These are phyloP conservation scores for Lysandra coridon DNA, from an alignment of 2,888 invertebrate genomes.

Conservation along the genomic window DNA sequence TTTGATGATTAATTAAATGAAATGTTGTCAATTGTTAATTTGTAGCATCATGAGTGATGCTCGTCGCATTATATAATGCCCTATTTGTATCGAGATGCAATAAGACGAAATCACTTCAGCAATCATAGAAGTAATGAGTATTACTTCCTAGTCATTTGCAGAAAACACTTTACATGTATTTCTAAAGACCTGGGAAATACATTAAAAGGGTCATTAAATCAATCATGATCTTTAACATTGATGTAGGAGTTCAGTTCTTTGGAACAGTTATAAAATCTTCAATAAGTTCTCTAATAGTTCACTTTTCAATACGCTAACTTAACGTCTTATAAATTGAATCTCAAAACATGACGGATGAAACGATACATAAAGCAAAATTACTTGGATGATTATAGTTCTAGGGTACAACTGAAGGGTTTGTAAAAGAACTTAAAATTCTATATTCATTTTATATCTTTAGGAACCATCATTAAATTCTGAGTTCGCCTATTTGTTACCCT, in stretches of 20 bases:
- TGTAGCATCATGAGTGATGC: slow-evolving; percentile 25
- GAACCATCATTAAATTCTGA: neutral
- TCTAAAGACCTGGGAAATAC: slow-evolving; percentile 11
- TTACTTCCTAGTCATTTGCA: slow-evolving; percentile 17
- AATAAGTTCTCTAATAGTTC: neutral
- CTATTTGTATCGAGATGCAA: slow-evolving; percentile 24
- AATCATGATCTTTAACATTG: slow-evolving; percentile 4
- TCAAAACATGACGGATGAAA: no score
- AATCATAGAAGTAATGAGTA: neutral
- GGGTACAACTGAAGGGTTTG: neutral
- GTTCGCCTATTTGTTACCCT: neutral
- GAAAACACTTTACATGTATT: slow-evolving; percentile 3
- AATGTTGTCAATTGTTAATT: no score
- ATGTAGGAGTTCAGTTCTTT: neutral
- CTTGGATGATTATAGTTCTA: neutral
- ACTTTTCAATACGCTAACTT: neutral
- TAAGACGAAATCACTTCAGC: slow-evolving; percentile 10
- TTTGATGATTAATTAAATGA: no score
- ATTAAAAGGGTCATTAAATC: neutral
- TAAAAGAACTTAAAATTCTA: neutral
- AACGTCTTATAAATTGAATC: neutral
- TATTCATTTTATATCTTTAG: neutral
- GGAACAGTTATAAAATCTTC: neutral
- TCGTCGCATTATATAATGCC: slow-evolving; percentile 20
- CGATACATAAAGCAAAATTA: neutral